Evolutionary conservation across 1,140 invertebrate genomes (phyloP).

Genomic region (Drosophila parabipectinata): DNA sequence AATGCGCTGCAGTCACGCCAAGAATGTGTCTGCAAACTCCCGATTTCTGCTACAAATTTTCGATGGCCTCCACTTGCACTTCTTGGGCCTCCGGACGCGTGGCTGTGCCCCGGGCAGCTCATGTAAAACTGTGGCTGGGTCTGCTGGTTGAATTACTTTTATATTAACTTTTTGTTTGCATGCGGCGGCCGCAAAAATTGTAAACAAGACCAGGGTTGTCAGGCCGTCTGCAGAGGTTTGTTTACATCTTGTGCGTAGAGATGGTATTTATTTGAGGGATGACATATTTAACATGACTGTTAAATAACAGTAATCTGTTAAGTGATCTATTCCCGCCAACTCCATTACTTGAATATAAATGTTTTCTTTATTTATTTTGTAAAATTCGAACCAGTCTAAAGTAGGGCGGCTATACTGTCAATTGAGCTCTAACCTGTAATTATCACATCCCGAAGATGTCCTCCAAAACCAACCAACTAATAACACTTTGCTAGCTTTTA

Average conservation of each 20-base stretch:
- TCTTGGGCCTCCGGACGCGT: slow-evolving; percentile 37
- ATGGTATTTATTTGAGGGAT: slow-evolving; percentile 1
- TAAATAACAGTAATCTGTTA: background rate
- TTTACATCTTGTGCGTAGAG: background rate
- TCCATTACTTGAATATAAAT: background rate
- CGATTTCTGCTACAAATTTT: slow-evolving; percentile 3
- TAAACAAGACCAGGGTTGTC: slow-evolving; percentile 25
- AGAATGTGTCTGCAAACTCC: slow-evolving; percentile 35
- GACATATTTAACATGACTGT: background rate
- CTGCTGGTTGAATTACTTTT: slow-evolving; percentile 63
- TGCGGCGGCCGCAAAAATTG: slow-evolving; percentile 15
- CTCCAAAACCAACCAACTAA: slow-evolving; percentile 3
- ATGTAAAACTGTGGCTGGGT: slow-evolving; percentile 64
- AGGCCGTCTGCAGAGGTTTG: slow-evolving; percentile 7
- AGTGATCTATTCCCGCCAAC: slow-evolving; percentile 9
- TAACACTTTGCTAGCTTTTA: slow-evolving; percentile 21
- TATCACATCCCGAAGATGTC: background rate
- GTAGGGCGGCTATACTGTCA: background rate
- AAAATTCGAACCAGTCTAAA: background rate
- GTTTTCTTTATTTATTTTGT: too few relatives aligned
- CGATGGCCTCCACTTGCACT: too few relatives aligned
- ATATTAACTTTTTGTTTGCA: slow-evolving; percentile 44
- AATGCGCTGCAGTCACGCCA: slow-evolving; percentile 73
- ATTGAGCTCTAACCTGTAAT: background rate
- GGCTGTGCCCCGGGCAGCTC: slow-evolving; percentile 52